Conservation (phyloP, 2,888 invertebrate genomes). For the Helicoverpa assulta region DNA sequence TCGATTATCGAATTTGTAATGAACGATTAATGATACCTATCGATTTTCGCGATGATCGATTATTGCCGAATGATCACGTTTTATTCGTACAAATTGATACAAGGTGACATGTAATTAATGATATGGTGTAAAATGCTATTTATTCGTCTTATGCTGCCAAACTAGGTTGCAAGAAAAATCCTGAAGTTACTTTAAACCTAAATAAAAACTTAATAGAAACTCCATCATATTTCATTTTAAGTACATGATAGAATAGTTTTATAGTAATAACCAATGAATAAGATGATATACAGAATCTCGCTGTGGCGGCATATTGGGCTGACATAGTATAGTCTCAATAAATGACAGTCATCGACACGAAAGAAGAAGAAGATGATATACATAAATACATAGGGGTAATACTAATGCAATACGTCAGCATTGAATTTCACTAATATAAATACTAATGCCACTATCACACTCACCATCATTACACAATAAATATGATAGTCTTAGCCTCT, state of each 20-base stretch:
- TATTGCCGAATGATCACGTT: constrained; percentile 13
- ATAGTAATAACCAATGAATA: no score
- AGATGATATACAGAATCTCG: no score
- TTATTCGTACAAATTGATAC: constrained; percentile 29
- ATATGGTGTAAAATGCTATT: neutral
- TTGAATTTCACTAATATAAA: neutral
- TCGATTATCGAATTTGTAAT: constrained; percentile 25
- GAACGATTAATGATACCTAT: constrained; percentile 47
- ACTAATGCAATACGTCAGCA: neutral
- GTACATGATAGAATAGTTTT: no score
- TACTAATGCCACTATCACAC: neutral
- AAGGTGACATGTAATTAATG: constrained; percentile 4
- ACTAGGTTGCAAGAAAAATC: neutral
- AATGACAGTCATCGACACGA: no score
- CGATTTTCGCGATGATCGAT: constrained; percentile 51
- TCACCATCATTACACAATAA: neutral
- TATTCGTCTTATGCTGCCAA: neutral
- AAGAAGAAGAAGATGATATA: no score
- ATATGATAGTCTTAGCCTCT: neutral
- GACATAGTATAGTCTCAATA: no score
- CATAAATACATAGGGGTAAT: no score
- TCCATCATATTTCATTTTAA: no score
- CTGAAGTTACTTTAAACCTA: no score
- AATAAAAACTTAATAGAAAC: no score
- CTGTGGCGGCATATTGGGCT: no score